Evolutionary conservation across 2,888 invertebrate genomes (phyloP), one percentile per base, ranked within the genome.

Genomic region (Drosophila meridiana): DNA sequence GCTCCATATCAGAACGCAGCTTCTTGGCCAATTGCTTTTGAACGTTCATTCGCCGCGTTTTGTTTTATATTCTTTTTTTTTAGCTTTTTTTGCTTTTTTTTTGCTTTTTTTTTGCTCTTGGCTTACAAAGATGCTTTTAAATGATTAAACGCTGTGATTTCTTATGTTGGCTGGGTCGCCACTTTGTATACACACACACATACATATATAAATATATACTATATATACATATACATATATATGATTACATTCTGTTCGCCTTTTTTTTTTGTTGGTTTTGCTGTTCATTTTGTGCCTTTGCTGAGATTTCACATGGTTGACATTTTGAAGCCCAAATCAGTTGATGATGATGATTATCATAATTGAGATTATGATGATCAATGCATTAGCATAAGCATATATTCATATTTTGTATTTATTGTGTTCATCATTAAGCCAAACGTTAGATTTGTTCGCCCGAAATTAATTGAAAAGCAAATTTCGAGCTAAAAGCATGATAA

Each of bases 41-140:
- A 71, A 71, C 74, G 61, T 69, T 79, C 64, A 52, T 81, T 82
- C 79, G 82, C 59, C 74, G 76, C 80, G 75, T 81, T 80, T 78
- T 80, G 78, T 75, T 78, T 69, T 73, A 64, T 78, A 56, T 65
- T 61, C 58, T 56, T 61, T 61, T 56, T 69, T 61, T 57, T 50
- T 68, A 40, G 32, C 45, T 34, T 62, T 65, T 56, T 69, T 66
- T 70, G 53, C 56, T 11, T 64, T 45, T 47, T 60, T 64, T 68
- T 57, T 62, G 40, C 56, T 57, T 43, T 32, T 59, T 71, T 70
- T 69, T 62, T 57, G 48, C 62, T 66, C 47, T 76, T 70, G 67
- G 76, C 72, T 78, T 71, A 81, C 82, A 83, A 75, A 87, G 89
- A 87, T 89, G 89, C 87, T 82, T 83, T 89, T 89, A 87, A 89